Base-by-base conservation (phyloP, 2,797 vertebrate species). In the Argyrosomus regius region DNA sequence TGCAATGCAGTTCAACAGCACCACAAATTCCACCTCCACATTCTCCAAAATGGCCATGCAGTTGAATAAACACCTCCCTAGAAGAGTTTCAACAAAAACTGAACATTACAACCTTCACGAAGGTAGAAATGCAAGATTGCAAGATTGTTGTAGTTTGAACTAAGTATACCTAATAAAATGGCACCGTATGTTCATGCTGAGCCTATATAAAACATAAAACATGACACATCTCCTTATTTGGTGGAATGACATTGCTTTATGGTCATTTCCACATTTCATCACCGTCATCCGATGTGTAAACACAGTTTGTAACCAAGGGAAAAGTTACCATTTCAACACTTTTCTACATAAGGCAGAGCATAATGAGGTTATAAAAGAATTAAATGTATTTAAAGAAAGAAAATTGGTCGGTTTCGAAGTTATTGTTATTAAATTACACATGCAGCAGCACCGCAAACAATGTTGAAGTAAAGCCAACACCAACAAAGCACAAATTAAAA, bases 181-280 rank as follows among this genome's bases (percentile, higher is more conserved):
- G 6, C n/a, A 43, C 11, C 18, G 20, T 20, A 22, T 73, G 10
- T 57, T 52, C 31, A 53, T 52, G n/a, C 43, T 64, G 35, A 53
- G 18, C 3, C 53, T 4, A 45, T 46, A 18, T 26, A 56, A 20
- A 16, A 39, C 12, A 26, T n/a, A 57, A 67, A 48, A 69, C 46
- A 35, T 59, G 13, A 79, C 56, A 70, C 10, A 22, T 72, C 52
- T 79, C 59, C 50, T 52, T 81, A 67, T 78, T 73, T 78, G 63
- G 24, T 65, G 50, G 31, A 43, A 80, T 31, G 35, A 64, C 14
- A 61, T 49, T 6, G 10, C 24, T 60, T 53, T 57, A 39, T 45
- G 31, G 17, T 74, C 3, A 62, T 74, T 72, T 87, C n/a, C 43
- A 1, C 17, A 71, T 79, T 72, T 71, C 57, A 11, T 75, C 56